Evolutionary conservation across 2,888 invertebrate species (phyloP), one percentile per base, ranked within the genome.

Genomic region (Clivina fossor): DNA sequence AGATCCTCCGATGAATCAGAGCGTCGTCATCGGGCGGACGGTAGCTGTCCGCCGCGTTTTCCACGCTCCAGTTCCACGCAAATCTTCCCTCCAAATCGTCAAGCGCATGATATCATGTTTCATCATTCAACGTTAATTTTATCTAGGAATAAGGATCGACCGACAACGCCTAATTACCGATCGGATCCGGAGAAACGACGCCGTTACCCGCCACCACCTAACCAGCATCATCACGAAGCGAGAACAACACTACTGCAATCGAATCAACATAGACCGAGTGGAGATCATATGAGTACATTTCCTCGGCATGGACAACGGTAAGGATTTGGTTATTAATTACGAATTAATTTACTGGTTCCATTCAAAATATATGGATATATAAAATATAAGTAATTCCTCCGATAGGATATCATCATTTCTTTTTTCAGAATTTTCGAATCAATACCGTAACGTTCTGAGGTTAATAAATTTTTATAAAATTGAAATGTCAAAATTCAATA

Each of bases 31-130:
- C 54, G 43, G 7, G 20, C 38, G 24, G 20, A 47, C 41, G 24
- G 15, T 19, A 35, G 22, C 30, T 13, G 19, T 2, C 19, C 28
- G 8, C n/a, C 78, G 72, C 73, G 80, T 71, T 71, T 83, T 71
- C 82, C 82, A 65, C 76, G 83, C 63, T 83, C 82, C 61, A 82
- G 77, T 66, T 83, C 83, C 58, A 81, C 83, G 8, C 82, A 82
- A 65, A 77, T 78, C 26, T 75, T 82, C 64, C 76, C 77, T 63
- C 76, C 78, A 72, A 75, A 71, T 24, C 26, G 53, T 16, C 38
- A 47, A 48, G 55, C 46, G 30, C 37, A 48, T 28, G 58, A 58
- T 32, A 41, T 53, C 22, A 46, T 55, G 20, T 55, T 55, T 47
- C 55, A 55, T 26, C 55, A 55, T 30, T 55, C 55, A 28, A 47